Evolutionary conservation across 2,113 vertebrate genomes (phyloP).

Genomic region (Sus scrofa): DNA sequence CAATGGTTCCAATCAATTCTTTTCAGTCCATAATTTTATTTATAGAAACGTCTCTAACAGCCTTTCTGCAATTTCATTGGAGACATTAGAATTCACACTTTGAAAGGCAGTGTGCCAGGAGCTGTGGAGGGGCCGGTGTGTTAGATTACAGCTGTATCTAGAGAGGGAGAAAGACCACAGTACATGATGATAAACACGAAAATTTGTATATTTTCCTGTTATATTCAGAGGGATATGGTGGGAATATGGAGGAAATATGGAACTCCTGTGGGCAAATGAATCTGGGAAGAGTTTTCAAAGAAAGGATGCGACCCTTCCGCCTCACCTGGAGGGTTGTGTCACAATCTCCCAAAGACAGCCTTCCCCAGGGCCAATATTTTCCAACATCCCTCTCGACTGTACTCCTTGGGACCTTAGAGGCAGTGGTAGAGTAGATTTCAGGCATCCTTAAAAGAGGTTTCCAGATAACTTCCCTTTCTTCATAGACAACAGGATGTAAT

Average conservation of each 20-base stretch:
- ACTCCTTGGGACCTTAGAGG: background rate
- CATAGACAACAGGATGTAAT: background rate
- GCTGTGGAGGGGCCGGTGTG: background rate
- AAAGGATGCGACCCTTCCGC: background rate
- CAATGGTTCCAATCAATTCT: constrained; percentile 4
- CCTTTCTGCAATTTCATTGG: background rate
- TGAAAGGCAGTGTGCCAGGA: background rate
- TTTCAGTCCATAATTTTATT: constrained; percentile 49
- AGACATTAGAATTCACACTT: background rate
- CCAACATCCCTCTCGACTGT: rapidly evolving
- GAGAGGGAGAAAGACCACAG: background rate
- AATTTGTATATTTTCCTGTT: background rate
- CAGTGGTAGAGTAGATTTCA: background rate
- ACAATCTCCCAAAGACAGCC: background rate
- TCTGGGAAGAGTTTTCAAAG: background rate
- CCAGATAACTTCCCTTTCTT: background rate
- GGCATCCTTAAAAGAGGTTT: background rate
- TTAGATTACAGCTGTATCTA: background rate
- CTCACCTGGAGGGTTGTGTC: background rate
- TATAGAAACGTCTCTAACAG: background rate
- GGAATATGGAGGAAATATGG: background rate
- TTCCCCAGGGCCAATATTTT: background rate
- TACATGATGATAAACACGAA: background rate
- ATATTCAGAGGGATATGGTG: background rate
- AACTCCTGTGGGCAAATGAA: background rate